Evolutionary conservation across 2,113 vertebrate species (phyloP), one percentile per base, ranked within the genome.

Genomic region (Amphiprion ocellaris): DNA sequence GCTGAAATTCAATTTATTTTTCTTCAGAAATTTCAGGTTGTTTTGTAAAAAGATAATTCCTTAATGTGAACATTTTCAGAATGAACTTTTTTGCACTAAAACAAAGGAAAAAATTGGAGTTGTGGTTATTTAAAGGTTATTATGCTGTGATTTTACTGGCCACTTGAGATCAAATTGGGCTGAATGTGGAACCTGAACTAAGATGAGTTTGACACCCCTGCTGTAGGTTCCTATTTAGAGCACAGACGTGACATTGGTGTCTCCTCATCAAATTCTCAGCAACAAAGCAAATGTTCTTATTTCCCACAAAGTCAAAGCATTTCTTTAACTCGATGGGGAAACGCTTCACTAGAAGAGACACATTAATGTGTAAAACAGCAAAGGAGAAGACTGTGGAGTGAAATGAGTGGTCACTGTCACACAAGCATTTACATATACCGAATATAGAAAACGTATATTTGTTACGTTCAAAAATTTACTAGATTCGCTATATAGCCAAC

Each of bases 401-500:
- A 89, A 68, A 77, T 86, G 86, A 82, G 80, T 74, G 37, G 50
- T 85, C 83, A 89, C 89, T 46, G 65, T 83, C 86, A 90, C 83
- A 78, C 77, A 88, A 90, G 90, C 88, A 86, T 83, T 80, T 70
- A 93, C 66, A 88, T 90, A 85, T 90, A 90, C 84, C 87, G 85
- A 85, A 87, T 88, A 92, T 89, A 92, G 39, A 91, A 92, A 91
- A 93, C 74, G 72, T 90, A 74, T 74, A 89, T 78, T 79, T 79
- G 87, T 87, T 84, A 88, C 79, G 62, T 87, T 58, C 55, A 88
- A 87, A 91, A 87, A 87, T 72, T 49, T 2, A 74, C 60, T 77
- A 76, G 67, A 65, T 82, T 86, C 1, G 65, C 79, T 79, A 67
- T 50, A 52, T 61, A 70, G 66, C 74, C 75, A 74, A 77, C 80